These are phyloP conservation scores for Agriopis aurantiaria DNA, from an alignment of 2,888 invertebrate genomes.

Conservation along the genomic window DNA sequence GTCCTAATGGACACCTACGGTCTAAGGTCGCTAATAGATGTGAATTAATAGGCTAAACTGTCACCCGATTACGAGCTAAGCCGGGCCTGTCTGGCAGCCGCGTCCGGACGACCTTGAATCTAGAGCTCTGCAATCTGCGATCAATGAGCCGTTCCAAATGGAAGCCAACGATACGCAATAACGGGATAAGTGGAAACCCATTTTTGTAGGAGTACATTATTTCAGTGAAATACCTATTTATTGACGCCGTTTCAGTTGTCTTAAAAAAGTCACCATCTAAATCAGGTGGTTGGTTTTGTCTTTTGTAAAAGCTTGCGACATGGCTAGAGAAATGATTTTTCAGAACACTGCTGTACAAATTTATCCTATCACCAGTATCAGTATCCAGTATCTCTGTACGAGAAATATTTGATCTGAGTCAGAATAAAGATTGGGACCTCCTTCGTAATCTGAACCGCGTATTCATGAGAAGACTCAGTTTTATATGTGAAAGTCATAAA, in stretches of 20 bases:
- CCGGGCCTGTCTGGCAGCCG: constrained; percentile 27
- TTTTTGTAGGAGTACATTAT: neutral
- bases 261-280: no score
- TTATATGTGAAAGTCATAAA: constrained; percentile 25
- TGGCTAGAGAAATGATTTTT: neutral
- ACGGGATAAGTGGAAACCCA: neutral
- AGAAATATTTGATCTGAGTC: neutral
- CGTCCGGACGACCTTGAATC: constrained; percentile 66
- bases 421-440: neutral
- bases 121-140: constrained; percentile 63
- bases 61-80: constrained; percentile 4
- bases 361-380: neutral
- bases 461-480: constrained; percentile 33
- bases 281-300: no score
- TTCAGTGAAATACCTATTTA: no score
- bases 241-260: no score
- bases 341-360: neutral
- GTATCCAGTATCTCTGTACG: no score
- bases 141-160: constrained; percentile 8
- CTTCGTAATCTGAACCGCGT: neutral
- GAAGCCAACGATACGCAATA: neutral
- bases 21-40: neutral
- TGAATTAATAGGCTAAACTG: neutral
- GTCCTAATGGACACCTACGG: no score
- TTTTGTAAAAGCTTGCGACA: neutral